Base-by-base conservation (phyloP, 2,888 invertebrate genomes). In the Dynastes tityus region DNA sequence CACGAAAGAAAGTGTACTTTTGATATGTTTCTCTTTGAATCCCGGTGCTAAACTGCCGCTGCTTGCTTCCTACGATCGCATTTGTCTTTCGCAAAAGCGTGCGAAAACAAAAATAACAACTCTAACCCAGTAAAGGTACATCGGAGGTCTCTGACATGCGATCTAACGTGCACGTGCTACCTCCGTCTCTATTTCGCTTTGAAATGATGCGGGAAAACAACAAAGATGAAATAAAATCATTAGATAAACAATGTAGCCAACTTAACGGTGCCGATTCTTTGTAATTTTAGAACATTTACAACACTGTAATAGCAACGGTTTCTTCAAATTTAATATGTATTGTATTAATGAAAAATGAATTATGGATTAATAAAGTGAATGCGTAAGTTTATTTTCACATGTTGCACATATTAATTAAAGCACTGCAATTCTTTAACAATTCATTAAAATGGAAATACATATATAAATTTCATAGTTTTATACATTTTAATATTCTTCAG, bases 91-190 rank as follows among this genome's bases (percentile, higher is more conserved):
- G 78, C 65, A 68, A 68, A 67, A 55, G 74, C 64, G 74, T 65
- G 75, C 78, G 75, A 78, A 78, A 78, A 78, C 78, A 78, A 78
- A 78, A 78, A 78, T 78, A 78, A 78, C 67, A 78, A 75, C 75
- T 63, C 53, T 37, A 67, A 78, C 45, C 78, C 64, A 55, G 67
- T 29, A 29, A 74, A 49, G 63, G 65, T 61, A 67, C 68, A 65
- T 77, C 70, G 71, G 78, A 78, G 74, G 78, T 78, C 78, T 74
- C 53, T 74, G 74, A 78, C 78, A 78, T 78, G 78, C 78, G 78
- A 78, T 67, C 65, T 74, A 78, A 51, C 65, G 58, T 74, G 58
- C 78, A 78, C 78, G 78, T 78, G 78, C 74, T 75, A 61, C 32
- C 67, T 45, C 75, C 58, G 65, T 78, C 78, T 78, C 78, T 78